Conservation (phyloP, 2,797 vertebrate species). For the Pipistrellus pygmaeus region DNA sequence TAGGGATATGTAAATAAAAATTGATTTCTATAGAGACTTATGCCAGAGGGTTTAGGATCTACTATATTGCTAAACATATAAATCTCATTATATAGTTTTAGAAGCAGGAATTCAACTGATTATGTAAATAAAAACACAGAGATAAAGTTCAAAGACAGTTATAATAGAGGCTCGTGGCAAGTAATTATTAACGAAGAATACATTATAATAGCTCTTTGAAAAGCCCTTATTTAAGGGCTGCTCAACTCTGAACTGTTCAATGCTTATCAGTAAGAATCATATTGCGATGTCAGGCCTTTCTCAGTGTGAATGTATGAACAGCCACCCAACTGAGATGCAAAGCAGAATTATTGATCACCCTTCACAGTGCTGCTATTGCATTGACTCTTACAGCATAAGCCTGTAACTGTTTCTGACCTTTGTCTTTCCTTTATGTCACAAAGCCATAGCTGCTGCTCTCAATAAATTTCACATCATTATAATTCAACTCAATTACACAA, state of each 20-base stretch:
- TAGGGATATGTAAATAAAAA: constrained; percentile 28
- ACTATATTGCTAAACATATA: neutral
- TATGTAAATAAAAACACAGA: constrained; percentile 6
- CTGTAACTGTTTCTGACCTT: neutral
- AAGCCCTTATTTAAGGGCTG: constrained; percentile 18
- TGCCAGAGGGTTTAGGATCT: neutral
- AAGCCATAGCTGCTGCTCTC: neutral
- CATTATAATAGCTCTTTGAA: neutral
- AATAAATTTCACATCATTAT: neutral
- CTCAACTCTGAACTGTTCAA: neutral
- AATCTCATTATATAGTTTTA: constrained; percentile 5
- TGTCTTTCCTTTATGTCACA: neutral
- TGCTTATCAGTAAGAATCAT: neutral
- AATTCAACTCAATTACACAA: constrained; percentile 21
- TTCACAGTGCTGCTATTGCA: neutral
- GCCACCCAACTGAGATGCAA: neutral
- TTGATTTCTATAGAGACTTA: constrained; percentile 30
- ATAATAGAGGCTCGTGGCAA: neutral
- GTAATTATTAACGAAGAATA: constrained; percentile 45
- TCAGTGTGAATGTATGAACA: neutral
- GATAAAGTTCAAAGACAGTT: constrained; percentile 51
- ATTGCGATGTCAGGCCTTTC: neutral
- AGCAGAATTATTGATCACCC: neutral
- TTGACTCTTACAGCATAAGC: neutral
- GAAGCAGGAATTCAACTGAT: neutral